Evolutionary conservation across 2,113 vertebrate genomes (phyloP).

Genomic region (Meriones unguiculatus): DNA sequence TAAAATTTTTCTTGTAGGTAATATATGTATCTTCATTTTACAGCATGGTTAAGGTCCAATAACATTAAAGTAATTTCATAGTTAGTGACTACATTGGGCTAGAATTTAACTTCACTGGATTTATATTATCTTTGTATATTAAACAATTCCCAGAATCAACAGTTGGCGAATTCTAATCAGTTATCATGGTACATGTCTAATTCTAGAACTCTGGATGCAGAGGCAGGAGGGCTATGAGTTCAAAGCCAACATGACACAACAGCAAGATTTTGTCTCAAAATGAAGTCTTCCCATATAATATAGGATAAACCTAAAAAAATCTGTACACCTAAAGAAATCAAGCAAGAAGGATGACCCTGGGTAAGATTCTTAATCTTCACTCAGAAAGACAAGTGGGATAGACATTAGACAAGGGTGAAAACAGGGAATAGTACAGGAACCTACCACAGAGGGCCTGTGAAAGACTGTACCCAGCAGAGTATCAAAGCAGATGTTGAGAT

Average conservation of each 20-base stretch:
- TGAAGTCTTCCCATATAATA: background rate
- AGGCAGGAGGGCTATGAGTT: background rate
- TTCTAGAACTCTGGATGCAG: background rate
- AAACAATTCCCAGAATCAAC: background rate
- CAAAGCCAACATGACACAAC: background rate
- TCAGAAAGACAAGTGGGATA: no score
- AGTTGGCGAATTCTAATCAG: background rate
- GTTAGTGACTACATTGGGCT: background rate
- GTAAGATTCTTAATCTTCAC: no score
- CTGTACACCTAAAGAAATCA: no score
- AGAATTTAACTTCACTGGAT: background rate
- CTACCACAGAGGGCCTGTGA: no score
- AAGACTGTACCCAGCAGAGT: no score
- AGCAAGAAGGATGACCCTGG: no score
- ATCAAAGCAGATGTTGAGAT: no score
- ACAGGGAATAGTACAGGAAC: no score
- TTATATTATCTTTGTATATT: background rate
- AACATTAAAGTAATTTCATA: slow-evolving; percentile 10
- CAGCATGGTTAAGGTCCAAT: background rate
- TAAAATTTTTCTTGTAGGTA: background rate
- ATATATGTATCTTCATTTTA: background rate
- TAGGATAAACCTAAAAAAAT: no score
- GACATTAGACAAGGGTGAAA: no score
- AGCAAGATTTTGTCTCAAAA: background rate
- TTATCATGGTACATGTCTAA: background rate